Base-by-base conservation (phyloP, 2,797 vertebrate species). In the Oreortyx pictus region DNA sequence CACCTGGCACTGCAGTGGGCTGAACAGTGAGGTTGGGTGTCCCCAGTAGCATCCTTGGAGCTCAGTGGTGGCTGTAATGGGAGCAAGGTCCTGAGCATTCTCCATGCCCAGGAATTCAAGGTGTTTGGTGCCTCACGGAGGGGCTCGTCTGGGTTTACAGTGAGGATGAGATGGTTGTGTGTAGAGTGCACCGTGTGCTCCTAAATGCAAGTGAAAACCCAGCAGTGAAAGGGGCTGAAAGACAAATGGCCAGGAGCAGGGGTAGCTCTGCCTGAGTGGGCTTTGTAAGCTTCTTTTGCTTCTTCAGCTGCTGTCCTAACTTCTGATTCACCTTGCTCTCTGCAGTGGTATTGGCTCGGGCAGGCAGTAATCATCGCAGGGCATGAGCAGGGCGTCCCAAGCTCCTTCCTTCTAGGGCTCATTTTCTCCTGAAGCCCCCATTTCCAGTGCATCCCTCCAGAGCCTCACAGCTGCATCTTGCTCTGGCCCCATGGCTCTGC, bases 141-240 rank as follows among this genome's bases (percentile, higher is more conserved):
- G 31, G 5, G n/a, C 54, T n/a, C 4, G 19, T 20, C 62, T 14
- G 57, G 18, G 47, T 14, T 27, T 7, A 85, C 1, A 0, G 64
- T 0, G 14, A 41, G 72, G 47, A 11, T 3, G 65, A 67, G 29
- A 4, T 3, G 3, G 37, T 0, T 15, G 71, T 7, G 35, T 37
- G 56, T 33, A 13, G 1, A 0, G 0, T 6, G n/a, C 5, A 0
- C 62, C 7, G 24, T 2, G 3, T 5, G 37, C 49, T 74, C 1
- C 23, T 43, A 59, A 37, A 64, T 8, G 10, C 39, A 27, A 47
- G 24, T 19, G 79, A 35, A 37, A 72, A 3, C 33, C 25, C 76
- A n/a, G 47, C 8, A 10, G 1, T 22, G 56, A 62, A 75, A 66
- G 33, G 50, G 54, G 39, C 72, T 71, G 80, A 43, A 89, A 29